Percentiles rank a stretch among this genome's conserved stretches.
Evolutionary conservation across 1,140 invertebrate species (phyloP).

Genomic region (Macrotrachela quadricornifera): DNA sequence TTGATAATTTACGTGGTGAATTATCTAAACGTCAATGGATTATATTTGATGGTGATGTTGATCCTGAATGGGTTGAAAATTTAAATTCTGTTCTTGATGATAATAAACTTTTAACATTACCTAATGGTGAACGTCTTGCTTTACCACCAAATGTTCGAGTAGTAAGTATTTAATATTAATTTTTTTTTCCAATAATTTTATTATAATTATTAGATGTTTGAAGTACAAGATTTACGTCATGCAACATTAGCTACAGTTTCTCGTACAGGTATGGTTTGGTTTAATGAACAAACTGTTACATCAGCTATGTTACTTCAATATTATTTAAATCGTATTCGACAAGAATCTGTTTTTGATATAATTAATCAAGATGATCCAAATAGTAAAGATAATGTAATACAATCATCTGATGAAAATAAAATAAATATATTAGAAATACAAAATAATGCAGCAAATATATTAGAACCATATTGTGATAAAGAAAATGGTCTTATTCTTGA

Average conservation of each 20-base stretch:
- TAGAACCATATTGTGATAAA: background rate
- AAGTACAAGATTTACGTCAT: constrained; percentile 93
- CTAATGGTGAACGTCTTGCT: constrained; percentile 89
- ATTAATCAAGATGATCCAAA: too few relatives aligned
- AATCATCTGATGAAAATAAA: background rate
- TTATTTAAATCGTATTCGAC: background rate
- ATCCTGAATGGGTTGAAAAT: constrained; percentile 92
- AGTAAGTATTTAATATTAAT: too few relatives aligned
- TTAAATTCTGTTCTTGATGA: constrained; percentile 94
- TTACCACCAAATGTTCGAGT: constrained; percentile 81
- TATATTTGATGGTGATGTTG: constrained; percentile 92
- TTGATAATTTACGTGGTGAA: constrained; percentile 81
- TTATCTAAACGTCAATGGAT: constrained; percentile 97
- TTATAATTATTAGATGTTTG: constrained; percentile 39
- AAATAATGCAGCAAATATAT: constrained; percentile 38
- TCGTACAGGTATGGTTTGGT: constrained; percentile 57
- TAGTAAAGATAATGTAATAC: too few relatives aligned
- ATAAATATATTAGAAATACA: constrained; percentile 36
- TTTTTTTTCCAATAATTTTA: too few relatives aligned
- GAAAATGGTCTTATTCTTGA: constrained; percentile 1
- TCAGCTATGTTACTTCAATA: background rate
- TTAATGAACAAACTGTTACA: constrained; percentile 20
- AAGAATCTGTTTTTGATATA: too few relatives aligned
- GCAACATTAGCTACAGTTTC: constrained; percentile 95
- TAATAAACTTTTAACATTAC: constrained; percentile 87